Evolutionary conservation across 2,113 vertebrate species (phyloP), one percentile per base, ranked within the genome.

Genomic region (Colaptes auratus): DNA sequence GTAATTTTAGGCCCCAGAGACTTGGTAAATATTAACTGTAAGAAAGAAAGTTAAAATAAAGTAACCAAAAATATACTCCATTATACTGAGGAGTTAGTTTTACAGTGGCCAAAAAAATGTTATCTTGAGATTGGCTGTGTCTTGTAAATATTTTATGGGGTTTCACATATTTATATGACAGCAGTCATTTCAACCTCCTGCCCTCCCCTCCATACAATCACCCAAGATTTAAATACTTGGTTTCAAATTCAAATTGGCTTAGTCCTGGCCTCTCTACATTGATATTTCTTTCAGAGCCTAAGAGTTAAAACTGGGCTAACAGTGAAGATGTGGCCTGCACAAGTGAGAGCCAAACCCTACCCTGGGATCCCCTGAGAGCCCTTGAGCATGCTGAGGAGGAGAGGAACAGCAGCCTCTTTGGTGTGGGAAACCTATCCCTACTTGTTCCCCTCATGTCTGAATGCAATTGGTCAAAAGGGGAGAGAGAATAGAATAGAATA

Each of bases 1-100:
- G 98, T 99, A 99, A 99, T 99, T 99, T 98, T 97, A 96, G 96
- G 95, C 98, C 97, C 98, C 95, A 94, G 98, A 98, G 98, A 98
- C 98, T 98, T 97, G 97, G 98, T 98, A 99, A 99, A 99, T 98
- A 99, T 98, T 99, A 99, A 98, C 98, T 98, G 98, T 98, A 98
- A 98, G 98, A 98, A 98, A 98, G 97, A 98, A 98, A 98, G 98
- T 98, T 98, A 98, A 98, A 97, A 94, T 85, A 92, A 93, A 96
- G 86, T 80, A 87, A 92, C 91, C 66, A 83, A 89, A 96, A 95
- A 95, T 92, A 95, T 44, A 88, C 79, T 96, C 88, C 73, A 73
- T 96, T 97, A 96, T 96, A 97, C 82, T 96, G 96, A 98, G 97
- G 90, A 96, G 65, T 96, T 93, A 95, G 84, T 95, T 98, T 95